A percentile compares a stretch with the other conserved stretches of the same genome.
These are phyloP conservation scores for Nixonia krombeini DNA, from an alignment of 1,140 invertebrate species.

Conservation along the genomic window DNA sequence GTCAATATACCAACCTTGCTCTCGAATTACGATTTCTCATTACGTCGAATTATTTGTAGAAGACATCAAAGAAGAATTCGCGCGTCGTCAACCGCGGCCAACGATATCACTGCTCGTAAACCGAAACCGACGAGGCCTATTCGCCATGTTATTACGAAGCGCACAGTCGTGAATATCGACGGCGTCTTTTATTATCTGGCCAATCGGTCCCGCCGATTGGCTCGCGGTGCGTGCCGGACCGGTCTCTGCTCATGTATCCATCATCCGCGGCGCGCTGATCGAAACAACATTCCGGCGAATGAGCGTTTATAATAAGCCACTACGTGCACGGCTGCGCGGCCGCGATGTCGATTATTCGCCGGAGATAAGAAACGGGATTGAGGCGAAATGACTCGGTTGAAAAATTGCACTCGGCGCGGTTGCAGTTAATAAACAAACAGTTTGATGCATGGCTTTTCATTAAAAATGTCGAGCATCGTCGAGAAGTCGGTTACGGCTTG, in stretches of 20 bases:
- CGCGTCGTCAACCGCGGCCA: conserved; percentile 39
- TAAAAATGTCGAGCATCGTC: too few relatives aligned
- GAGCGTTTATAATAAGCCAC: conserved; percentile 29
- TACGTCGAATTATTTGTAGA: conserved; percentile 37
- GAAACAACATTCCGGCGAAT: conserved; percentile 22
- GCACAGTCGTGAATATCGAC: conserved; percentile 56
- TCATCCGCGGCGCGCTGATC: conserved; percentile 18
- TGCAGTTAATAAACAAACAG: conserved; percentile 45
- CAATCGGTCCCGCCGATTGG: conserved; percentile 25
- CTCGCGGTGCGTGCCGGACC: conserved; percentile 6
- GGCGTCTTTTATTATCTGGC: conserved; percentile 44
- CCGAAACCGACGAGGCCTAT: conserved; percentile 55
- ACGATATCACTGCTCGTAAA: conserved; percentile 62
- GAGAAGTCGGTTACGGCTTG: too few relatives aligned
- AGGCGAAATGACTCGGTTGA: conserved; percentile 33
- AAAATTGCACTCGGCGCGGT: conserved; percentile 35
- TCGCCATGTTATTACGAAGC: conserved; percentile 61
- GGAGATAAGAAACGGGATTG: conserved; percentile 33
- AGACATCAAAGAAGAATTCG: conserved; percentile 31
- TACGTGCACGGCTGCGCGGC: conserved; percentile 21
- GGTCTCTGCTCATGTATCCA: conserved; percentile 13
- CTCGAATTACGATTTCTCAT: conserved; percentile 41
- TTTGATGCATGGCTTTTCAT: too few relatives aligned
- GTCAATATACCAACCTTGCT: too few relatives aligned
- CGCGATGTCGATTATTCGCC: conserved; percentile 30